Evolutionary conservation across 2,797 vertebrate species (phyloP), one percentile per base, ranked within the genome.

Genomic region (Tolypeutes matacus): DNA sequence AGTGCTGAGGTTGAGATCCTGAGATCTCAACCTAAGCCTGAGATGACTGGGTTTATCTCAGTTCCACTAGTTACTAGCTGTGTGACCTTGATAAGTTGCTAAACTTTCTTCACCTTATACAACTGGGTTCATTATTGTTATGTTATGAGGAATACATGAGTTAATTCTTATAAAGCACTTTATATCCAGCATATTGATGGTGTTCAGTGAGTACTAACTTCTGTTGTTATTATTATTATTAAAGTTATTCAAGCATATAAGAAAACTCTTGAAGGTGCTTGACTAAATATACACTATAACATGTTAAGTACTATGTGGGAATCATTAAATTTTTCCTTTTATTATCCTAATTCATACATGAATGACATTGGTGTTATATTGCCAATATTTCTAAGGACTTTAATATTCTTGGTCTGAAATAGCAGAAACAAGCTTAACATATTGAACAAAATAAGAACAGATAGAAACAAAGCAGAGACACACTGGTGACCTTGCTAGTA

Each of bases 311-410:
- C 36, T 88, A 46, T 75, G 49, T 67, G 27, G 25, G 65, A 75
- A 91, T 88, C 34, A 84, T 69, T 25, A 88, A 91, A 89, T 80
- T 69, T 91, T 81, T 82, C 31, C 12, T 39, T 91, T 93, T 56
- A 7, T 81, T 75, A 73, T 75, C 4, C 31, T 81, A 60, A 75
- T 21, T 27, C 81, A 53, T 20, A 81, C 17, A 25, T 69, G 27
- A 49, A 27, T 75, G 9, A 29, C 88, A 88, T 42, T 75, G 25
- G 25, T 36, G 21, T 73, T 88, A 87, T 42, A 31, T 27, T 81
- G 36, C 75, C 20, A 46, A 11, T 84, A 6, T 20, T 85, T 92
- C 58, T 49, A 84, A 93, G 25, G 20, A 76, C 7, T 64, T 88
- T 91, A 75, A 78, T 91, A 62, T 56, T 69, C 14, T 62, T 70